Evolutionary conservation across 2,113 vertebrate species (phyloP).

Genomic region (Zootoca vivipara): DNA sequence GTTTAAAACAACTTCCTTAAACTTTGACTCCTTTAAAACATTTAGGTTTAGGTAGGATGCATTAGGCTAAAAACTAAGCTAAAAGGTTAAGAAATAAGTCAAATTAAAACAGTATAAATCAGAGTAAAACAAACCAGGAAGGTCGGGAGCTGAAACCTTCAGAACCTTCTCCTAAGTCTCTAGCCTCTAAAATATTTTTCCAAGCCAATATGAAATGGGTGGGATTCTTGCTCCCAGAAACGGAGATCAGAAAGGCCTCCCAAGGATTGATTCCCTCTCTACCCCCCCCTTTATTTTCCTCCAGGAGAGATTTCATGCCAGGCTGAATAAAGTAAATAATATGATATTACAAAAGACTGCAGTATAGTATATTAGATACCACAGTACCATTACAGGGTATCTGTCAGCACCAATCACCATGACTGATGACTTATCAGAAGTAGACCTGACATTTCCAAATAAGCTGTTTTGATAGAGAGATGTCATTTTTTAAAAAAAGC

Average conservation of each 20-base stretch:
- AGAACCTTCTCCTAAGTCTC: too few relatives aligned
- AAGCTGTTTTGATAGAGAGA: conserved; percentile 73
- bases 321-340: conserved; percentile 57
- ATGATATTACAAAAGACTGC: conserved; percentile 40
- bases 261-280: conserved; percentile 2
- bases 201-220: neutral
- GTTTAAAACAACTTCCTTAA: too few relatives aligned
- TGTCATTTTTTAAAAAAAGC: conserved; percentile 55
- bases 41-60: too few relatives aligned
- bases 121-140: too few relatives aligned
- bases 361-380: conserved; percentile 37
- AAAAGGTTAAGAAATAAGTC: too few relatives aligned
- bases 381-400: conserved; percentile 3
- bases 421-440: conserved; percentile 72
- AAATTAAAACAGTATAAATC: too few relatives aligned
- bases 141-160: too few relatives aligned
- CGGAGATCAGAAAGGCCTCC: neutral
- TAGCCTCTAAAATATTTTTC: neutral
- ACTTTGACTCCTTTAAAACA: too few relatives aligned
- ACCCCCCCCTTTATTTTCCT: conserved; percentile 19
- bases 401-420: conserved; percentile 63
- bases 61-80: too few relatives aligned
- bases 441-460: conserved; percentile 71
- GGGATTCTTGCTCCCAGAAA: neutral
- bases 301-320: conserved; percentile 52